Evolutionary conservation across 2,113 vertebrate species (phyloP).

Genomic region (Anthoscopus minutus): DNA sequence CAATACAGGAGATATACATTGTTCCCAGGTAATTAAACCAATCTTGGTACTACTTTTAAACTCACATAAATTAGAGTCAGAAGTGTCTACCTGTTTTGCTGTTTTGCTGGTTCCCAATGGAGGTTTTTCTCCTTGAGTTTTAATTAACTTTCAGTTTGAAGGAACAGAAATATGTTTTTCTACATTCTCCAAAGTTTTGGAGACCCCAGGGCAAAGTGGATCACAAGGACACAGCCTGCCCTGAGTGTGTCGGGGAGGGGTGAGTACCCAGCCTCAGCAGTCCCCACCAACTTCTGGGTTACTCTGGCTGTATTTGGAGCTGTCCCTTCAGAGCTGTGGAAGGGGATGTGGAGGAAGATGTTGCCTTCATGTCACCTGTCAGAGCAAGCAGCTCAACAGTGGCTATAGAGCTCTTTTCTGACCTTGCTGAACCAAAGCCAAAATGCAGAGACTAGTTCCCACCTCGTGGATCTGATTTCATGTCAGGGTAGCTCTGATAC

Average conservation of each 20-base stretch:
- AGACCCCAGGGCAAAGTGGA: neutral
- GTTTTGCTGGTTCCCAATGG: neutral
- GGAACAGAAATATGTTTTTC: neutral
- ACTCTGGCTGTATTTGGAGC: neutral
- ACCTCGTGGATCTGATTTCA: neutral
- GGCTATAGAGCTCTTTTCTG: neutral
- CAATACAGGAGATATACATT: constrained; percentile 15
- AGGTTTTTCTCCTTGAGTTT: neutral
- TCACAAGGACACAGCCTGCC: neutral
- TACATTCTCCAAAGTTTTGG: neutral
- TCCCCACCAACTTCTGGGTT: neutral
- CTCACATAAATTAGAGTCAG: constrained; percentile 20
- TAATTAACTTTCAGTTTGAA: neutral
- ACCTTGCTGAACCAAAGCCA: neutral
- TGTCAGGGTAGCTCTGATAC: neutral
- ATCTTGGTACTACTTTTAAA: constrained; percentile 15
- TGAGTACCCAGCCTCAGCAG: neutral
- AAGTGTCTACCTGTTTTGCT: neutral
- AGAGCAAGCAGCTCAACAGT: neutral
- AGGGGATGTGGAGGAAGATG: neutral
- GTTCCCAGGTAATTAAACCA: constrained; percentile 59
- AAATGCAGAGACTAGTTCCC: neutral
- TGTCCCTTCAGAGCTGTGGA: neutral
- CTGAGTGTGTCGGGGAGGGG: rapidly evolving
- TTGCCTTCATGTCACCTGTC: neutral